Base-by-base conservation (phyloP, 2,113 vertebrate species). In the Erythrocercus mccallii region DNA sequence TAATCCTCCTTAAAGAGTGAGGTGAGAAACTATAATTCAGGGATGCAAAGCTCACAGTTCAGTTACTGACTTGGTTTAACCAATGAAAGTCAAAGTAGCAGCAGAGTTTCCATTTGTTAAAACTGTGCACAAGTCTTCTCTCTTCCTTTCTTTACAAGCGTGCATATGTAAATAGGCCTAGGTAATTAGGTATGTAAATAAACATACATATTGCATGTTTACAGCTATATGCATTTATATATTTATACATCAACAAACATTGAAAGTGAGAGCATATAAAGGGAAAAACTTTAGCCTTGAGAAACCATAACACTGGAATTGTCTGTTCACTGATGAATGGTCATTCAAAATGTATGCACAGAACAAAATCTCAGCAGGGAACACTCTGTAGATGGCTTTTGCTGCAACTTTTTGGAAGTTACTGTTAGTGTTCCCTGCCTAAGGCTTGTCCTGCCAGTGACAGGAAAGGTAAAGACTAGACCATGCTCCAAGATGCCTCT, bases 1-100 rank as follows among this genome's bases (percentile, higher is more conserved):
- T 92, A 97, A 94, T 90, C 87, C 65, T 89, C 30, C 53, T 62
- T 37, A 80, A 82, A 92, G 70, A 85, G 40, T 76, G 78, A 95
- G 79, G 71, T 88, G 93, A 90, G 68, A 95, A 95, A 87, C 54
- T 56, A 2, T 61, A 66, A 85, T 61, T 94, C 71, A 73, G 81
- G 53, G 61, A 56, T 70, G 42, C 40, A 86, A 88, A 95, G 20
- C 35, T 77, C 62, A 60, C 15, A 35, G 38, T 61, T 82, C 47
- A 70, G 47, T 90, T 72, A 48, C 48, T 45, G 53, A 44, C 70
- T 80, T 53, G 23, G 11, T 40, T 83, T 93, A 90, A 90, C 38
- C 38, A 57, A 28, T 33, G 21, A 50, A 93, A 86, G 60, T 42
- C 45, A 73, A 94, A 96, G 42, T 15, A 74, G 35, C 17, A 37